Evolutionary conservation across 2,113 vertebrate genomes (phyloP).

Genomic region (Ctenodactylus gundi): DNA sequence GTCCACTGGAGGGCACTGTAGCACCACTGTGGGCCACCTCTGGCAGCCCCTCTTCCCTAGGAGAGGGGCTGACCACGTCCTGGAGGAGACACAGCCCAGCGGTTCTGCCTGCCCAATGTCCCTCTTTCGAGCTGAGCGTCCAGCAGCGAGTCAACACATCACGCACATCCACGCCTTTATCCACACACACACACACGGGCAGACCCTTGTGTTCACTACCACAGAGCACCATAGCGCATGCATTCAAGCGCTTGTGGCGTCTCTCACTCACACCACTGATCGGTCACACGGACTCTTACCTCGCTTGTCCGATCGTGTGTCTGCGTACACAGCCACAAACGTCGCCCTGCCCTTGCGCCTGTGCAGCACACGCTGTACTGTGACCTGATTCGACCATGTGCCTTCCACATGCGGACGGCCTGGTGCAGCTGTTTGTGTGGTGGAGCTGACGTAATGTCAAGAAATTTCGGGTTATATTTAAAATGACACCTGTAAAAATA

Average conservation of each 20-base stretch:
- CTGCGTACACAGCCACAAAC: background rate
- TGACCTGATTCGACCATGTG: conserved; percentile 82
- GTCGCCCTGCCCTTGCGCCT: conserved; percentile 59
- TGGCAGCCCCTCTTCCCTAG: background rate
- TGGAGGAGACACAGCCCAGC: conserved; percentile 16
- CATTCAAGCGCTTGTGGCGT: background rate
- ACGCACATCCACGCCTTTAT: background rate
- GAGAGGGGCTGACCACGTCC: background rate
- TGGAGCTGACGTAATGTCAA: conserved; percentile 87
- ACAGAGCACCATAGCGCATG: background rate
- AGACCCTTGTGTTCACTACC: background rate
- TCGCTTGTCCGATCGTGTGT: background rate
- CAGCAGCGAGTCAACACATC: too few relatives aligned
- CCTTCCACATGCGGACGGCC: conserved; percentile 81
- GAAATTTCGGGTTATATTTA: conserved; percentile 89
- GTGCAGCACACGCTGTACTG: conserved; percentile 83
- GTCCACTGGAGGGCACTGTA: conserved; percentile 86
- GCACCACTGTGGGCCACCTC: conserved; percentile 65
- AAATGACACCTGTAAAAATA: conserved; percentile 92
- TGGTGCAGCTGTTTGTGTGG: conserved; percentile 86
- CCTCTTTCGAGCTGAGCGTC: background rate
- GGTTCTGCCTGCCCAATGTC: background rate
- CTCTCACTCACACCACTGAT: background rate
- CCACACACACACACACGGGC: background rate
- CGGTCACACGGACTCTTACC: background rate